A percentile compares a stretch with the other conserved stretches of the same genome.
Conservation (phyloP, 2,113 vertebrate genomes). For the Myotis lucifugus region DNA sequence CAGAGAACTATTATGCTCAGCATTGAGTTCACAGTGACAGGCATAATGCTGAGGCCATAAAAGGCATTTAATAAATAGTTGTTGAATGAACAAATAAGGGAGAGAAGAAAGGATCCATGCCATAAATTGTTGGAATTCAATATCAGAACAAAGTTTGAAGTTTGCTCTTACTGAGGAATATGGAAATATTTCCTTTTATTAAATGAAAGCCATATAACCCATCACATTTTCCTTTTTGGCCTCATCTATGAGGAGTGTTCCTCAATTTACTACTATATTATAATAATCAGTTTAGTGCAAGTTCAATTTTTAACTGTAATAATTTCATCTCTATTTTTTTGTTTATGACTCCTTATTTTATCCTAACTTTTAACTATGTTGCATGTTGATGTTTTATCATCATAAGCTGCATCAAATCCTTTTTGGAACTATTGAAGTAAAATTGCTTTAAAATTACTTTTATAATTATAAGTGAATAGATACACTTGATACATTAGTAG, state of each 20-base stretch:
- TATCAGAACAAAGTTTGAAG: neutral
- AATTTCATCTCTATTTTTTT: neutral
- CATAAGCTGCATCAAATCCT: neutral
- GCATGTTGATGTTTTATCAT: neutral
- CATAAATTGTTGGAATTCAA: neutral
- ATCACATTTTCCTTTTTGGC: neutral
- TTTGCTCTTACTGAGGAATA: neutral
- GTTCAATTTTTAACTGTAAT: constrained; percentile 6
- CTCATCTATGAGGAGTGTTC: neutral
- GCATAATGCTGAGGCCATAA: neutral
- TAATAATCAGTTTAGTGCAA: neutral
- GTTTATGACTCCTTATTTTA: neutral
- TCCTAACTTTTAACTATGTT: neutral
- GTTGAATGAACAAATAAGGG: neutral
- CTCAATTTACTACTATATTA: neutral
- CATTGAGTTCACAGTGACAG: neutral
- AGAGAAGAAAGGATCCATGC: neutral
- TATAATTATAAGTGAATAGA: neutral
- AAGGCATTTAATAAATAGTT: neutral
- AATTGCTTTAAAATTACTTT: neutral
- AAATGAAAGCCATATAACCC: neutral
- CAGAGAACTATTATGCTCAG: neutral
- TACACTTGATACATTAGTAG: neutral
- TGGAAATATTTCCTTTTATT: neutral
- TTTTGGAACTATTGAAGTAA: neutral